These are phyloP conservation scores for Drosophila pegasa DNA, from an alignment of 2,888 invertebrate genomes.

Conservation along the genomic window DNA sequence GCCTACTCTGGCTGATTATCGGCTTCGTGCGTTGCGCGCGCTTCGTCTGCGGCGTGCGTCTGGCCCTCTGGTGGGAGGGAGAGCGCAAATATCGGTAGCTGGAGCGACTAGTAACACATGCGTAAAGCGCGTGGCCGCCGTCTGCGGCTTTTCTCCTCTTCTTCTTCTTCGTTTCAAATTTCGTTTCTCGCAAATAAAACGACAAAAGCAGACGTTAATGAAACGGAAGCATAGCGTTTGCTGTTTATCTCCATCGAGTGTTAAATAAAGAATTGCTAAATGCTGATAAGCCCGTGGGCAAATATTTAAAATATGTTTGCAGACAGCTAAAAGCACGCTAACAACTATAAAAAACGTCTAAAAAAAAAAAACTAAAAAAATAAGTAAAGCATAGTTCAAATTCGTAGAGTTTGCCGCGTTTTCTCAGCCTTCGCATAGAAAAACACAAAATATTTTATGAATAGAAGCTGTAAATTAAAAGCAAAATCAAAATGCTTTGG, in stretches of 20 bases:
- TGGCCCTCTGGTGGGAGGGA: conserved; percentile 8
- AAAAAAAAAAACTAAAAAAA: not conserved
- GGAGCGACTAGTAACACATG: conserved; percentile 27
- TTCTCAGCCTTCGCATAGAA: conserved; percentile 9
- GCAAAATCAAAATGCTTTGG: conserved; percentile 4
- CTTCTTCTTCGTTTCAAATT: too few relatives aligned
- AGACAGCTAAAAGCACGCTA: not conserved
- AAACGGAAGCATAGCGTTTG: conserved; percentile 3
- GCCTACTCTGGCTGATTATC: conserved; percentile 41
- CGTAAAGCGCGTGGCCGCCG: conserved; percentile 27
- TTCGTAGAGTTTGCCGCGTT: not conserved
- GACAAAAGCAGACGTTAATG: not conserved
- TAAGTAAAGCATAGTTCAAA: not conserved
- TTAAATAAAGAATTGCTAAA: conserved; percentile 10
- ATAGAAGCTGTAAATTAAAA: conserved; percentile 16
- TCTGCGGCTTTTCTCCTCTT: conserved; percentile 2
- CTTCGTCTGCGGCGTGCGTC: conserved; percentile 4
- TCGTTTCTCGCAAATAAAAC: conserved; percentile 1
- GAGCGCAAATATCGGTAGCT: conserved; percentile 2
- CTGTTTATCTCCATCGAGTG: conserved; percentile 14
- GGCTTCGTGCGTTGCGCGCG: conserved; percentile 4
- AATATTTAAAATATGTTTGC: not conserved
- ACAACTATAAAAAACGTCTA: too few relatives aligned
- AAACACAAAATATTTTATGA: not conserved
- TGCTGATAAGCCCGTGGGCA: conserved; percentile 30